A percentile compares a stretch with the other conserved stretches of the same genome.
Evolutionary conservation across 2,113 vertebrate species (phyloP).

Genomic region (Mesembrinibis cayennensis): DNA sequence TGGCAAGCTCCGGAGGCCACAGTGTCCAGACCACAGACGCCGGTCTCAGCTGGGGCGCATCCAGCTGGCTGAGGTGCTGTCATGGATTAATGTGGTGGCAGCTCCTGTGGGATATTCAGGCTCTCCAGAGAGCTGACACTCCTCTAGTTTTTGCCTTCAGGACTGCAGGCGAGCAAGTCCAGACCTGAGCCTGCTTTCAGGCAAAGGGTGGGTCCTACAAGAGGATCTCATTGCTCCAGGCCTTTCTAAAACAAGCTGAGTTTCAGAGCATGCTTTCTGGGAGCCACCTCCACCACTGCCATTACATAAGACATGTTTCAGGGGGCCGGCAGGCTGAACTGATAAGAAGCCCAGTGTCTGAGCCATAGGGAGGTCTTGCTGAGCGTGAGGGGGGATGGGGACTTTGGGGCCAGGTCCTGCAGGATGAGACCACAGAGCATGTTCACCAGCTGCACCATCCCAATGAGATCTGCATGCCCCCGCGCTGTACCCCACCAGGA

Average conservation of each 20-base stretch:
- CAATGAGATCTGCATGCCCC: not conserved
- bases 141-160: not conserved
- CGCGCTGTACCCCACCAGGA: not conserved
- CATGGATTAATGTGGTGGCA: not conserved
- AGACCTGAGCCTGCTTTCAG: constrained; percentile 25
- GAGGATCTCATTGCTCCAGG: constrained; percentile 37
- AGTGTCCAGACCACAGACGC: not conserved
- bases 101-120: not conserved
- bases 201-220: constrained; percentile 23
- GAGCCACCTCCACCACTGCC: not conserved
- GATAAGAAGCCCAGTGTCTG: not conserved
- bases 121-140: not conserved
- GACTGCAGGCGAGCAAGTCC: not conserved
- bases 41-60: not conserved
- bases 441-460: not conserved
- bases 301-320: not conserved
- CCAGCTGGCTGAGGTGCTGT: not conserved
- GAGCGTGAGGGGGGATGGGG: not conserved
- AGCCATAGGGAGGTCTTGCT: not conserved
- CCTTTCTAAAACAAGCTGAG: not conserved
- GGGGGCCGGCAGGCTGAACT: too few relatives aligned
- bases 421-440: not conserved
- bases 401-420: not conserved
- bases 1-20: not conserved
- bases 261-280: not conserved